Conservation (phyloP, 2,113 vertebrate genomes). For the Phycodurus eques region DNA sequence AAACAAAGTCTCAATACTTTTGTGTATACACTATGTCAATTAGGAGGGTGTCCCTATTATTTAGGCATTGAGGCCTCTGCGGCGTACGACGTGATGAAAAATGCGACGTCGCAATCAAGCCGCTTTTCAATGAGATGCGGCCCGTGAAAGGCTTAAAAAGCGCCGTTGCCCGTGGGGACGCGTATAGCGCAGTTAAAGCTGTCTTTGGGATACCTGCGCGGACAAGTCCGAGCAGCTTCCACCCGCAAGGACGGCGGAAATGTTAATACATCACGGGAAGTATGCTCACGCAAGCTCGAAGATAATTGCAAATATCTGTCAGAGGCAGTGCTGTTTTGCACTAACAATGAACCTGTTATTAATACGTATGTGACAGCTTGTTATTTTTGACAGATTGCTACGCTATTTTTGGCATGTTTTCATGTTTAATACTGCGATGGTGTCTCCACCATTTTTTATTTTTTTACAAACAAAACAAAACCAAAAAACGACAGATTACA, state of each 20-base stretch:
- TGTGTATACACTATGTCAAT: background rate
- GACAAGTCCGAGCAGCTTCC: constrained; percentile 50
- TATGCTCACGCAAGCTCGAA: background rate
- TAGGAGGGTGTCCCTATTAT: background rate
- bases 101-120: background rate
- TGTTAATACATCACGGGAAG: background rate
- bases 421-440: too few species aligned
- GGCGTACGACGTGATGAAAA: background rate
- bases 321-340: background rate
- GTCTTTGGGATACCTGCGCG: constrained; percentile 30
- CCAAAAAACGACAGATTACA: background rate
- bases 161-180: background rate
- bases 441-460: background rate
- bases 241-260: background rate
- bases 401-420: too few species aligned
- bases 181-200: background rate
- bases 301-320: background rate
- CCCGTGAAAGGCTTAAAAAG: background rate
- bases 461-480: background rate
- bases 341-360: background rate
- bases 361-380: background rate
- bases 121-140: background rate
- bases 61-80: background rate
- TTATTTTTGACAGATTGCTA: too few species aligned
- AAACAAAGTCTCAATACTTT: background rate